phyloP scores from a whole-genome alignment of 2,888 invertebrate species.

The Rhabditoides inermis region DNA sequence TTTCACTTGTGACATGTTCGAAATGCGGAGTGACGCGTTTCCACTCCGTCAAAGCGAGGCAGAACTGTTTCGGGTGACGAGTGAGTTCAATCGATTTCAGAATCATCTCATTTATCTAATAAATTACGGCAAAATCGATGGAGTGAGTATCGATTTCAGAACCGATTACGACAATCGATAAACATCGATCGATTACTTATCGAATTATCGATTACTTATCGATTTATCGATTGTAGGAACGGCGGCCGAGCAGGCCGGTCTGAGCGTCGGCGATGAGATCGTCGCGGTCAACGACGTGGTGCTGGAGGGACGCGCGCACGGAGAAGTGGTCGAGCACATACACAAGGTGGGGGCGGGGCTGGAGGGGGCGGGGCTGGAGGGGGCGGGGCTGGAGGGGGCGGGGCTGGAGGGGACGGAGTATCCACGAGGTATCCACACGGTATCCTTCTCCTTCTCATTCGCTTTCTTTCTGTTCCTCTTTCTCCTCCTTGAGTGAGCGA shows the following conservation, averaged over 20 bases:
- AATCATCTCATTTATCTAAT: neutral
- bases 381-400: too few relatives aligned
- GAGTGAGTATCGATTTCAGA: neutral
- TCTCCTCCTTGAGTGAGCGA: too few relatives aligned
- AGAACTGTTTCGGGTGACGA: too few relatives aligned
- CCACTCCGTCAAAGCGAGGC: too few relatives aligned
- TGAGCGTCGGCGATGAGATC: conserved; percentile 93
- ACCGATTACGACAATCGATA: too few relatives aligned
- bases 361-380: too few relatives aligned
- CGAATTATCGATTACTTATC: neutral
- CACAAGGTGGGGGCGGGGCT: conserved; percentile 73
- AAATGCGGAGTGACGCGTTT: too few relatives aligned
- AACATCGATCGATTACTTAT: neutral
- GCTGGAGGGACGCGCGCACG: conserved; percentile 79
- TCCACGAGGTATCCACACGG: too few relatives aligned
- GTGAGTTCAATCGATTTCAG: neutral
- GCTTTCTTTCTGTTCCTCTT: too few relatives aligned
- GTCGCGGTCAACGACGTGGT: conserved; percentile 89
- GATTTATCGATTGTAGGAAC: conserved; percentile 63
- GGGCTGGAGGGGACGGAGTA: too few relatives aligned
- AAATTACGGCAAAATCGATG: neutral
- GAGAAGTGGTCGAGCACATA: conserved; percentile 85
- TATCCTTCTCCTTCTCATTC: too few relatives aligned
- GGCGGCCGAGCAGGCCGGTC: conserved; percentile 78
- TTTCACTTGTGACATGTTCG: too few relatives aligned